A percentile compares a stretch with the other conserved stretches of the same genome.
Conservation (phyloP, 2,113 vertebrate species). For the Gymnarchus niloticus region DNA sequence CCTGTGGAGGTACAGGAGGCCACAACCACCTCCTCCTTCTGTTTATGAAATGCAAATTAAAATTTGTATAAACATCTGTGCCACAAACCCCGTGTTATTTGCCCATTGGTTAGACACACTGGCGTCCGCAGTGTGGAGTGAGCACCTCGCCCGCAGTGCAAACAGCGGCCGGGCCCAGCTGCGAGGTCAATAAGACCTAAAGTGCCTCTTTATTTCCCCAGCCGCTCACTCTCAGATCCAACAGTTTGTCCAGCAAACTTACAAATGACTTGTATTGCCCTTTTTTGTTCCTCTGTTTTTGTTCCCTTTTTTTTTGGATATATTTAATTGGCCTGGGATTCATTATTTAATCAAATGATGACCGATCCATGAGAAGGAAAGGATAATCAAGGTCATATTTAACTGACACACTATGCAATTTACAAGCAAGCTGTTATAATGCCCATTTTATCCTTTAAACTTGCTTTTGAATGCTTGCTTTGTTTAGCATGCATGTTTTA, state of each 20-base stretch:
- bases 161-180: slow-evolving; percentile 54
- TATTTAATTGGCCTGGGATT: slow-evolving; percentile 26
- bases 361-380: background rate
- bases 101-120: slow-evolving; percentile 32
- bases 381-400: slow-evolving; percentile 11
- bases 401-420: background rate
- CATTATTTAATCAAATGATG: slow-evolving; percentile 32
- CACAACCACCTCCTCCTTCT: background rate
- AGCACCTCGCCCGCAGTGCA: slow-evolving; percentile 42
- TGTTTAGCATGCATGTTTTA: background rate
- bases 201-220: slow-evolving; percentile 65
- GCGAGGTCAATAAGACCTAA: slow-evolving; percentile 59
- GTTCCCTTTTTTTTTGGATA: slow-evolving; percentile 40
- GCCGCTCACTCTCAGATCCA: slow-evolving; percentile 51
- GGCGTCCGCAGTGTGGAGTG: slow-evolving; percentile 7
- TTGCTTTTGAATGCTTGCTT: background rate
- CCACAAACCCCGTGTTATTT: slow-evolving; percentile 31
- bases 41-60: slow-evolving; percentile 19
- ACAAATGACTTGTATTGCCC: slow-evolving; percentile 51
- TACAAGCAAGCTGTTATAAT: background rate
- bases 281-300: slow-evolving; percentile 26
- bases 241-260: slow-evolving; percentile 60
- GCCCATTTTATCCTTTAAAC: background rate
- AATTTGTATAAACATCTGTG: slow-evolving; percentile 26
- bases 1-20: background rate